Evolutionary conservation across 1,140 invertebrate species (phyloP), one percentile per base, ranked within the genome.

Genomic region (Mamestra configurata): DNA sequence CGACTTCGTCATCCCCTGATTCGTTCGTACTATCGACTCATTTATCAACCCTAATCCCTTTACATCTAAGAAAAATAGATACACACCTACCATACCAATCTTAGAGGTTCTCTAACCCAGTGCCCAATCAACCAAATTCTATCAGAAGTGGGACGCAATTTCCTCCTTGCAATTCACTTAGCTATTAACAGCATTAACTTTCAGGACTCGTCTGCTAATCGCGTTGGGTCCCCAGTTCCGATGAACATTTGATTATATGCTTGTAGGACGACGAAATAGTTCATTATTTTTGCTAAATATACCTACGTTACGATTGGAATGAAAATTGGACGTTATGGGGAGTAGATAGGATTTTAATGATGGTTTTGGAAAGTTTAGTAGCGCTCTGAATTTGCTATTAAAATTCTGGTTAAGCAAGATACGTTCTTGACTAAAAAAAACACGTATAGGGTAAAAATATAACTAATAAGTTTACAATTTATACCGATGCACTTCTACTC

Each of bases 111-210:
- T 87, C 85, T 64, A 85, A 88, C 90, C 88, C 85, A 89, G 87
- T 89, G 89, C 86, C 87, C 87, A 92, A 93, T 93, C 91, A 91
- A 82, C 82, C 85, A 86, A 82, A 88, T 86, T 88, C 83, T 79
- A 77, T 79, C 80, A 66, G 86, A 88, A 93, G 84, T 93, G 85
- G 90, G 83, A 79, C 90, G 89, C 91, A 92, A 93, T 93, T 93
- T 93, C 91, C 91, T 92, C 24, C 49, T 85, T 35, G 83, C 88
- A 90, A 93, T 93, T 90, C 91, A 88, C 83, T 91, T 91, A 90
- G 87, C 87, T 83, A 92, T 93, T 93, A 93, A 92, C 89, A 37
- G 85, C 84, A 91, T 93, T 93, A 92, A 90, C 91, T 92, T 91
- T 89, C 91, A 88, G 89, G 89, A 89, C 87, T 87, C 90, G 90